phyloP scores from a whole-genome alignment of 2,113 vertebrate genomes.

The Phalacrocorax carbo region DNA sequence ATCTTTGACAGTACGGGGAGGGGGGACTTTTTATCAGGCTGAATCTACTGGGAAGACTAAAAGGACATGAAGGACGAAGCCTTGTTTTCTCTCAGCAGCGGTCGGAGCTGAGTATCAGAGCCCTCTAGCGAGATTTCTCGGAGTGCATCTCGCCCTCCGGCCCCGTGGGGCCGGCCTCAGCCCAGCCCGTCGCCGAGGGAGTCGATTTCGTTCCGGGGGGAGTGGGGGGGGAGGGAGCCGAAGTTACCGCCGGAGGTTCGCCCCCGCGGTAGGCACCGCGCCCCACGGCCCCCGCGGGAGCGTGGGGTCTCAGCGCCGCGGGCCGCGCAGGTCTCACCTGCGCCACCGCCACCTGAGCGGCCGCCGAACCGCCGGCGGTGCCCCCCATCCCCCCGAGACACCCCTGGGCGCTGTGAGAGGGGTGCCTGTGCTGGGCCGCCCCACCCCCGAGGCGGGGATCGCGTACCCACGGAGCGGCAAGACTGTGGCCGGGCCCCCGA shows the following conservation, averaged over 20 bases:
- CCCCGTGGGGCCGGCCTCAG: neutral
- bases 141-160: neutral
- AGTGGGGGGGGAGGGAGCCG: no score
- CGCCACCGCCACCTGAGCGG: no score
- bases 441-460: neutral
- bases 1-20: neutral
- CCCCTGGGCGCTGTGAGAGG: neutral
- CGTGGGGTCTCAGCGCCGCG: no score
- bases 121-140: slow-evolving; percentile 45
- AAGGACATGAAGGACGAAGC: neutral
- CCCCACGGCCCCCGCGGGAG: no score
- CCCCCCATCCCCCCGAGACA: no score
- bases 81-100: neutral
- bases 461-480: neutral
- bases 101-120: slow-evolving; percentile 11
- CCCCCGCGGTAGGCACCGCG: no score
- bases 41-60: neutral
- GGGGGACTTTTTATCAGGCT: neutral
- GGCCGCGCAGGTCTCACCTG: no score
- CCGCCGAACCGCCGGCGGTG: no score
- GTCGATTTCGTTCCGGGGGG: neutral
- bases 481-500: fast-evolving
- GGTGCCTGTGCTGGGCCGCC: neutral
- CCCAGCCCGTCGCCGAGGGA: neutral
- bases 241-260: neutral